phyloP scores from a whole-genome alignment of 1,140 invertebrate genomes.

The Euwallacea similis region DNA sequence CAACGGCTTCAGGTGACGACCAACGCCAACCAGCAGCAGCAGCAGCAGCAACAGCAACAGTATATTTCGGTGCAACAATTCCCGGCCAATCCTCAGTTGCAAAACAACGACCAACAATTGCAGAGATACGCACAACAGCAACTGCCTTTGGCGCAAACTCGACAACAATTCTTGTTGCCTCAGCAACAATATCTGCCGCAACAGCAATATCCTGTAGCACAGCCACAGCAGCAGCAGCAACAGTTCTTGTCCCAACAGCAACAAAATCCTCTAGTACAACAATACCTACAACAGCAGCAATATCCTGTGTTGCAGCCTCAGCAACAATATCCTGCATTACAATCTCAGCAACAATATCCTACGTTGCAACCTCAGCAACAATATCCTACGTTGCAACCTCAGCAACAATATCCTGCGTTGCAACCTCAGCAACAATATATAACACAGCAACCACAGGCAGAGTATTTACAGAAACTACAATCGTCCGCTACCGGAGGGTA shows the following conservation, averaged over 20 bases:
- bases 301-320: not conserved
- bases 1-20: not conserved
- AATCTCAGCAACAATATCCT: not conserved
- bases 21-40: slow-evolving; percentile 15
- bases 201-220: not conserved
- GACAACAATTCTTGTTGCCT: not conserved
- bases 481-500: slow-evolving; percentile 11
- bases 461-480: not conserved
- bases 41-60: slow-evolving; percentile 16
- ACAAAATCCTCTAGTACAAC: not conserved
- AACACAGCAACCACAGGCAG: not conserved
- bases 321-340: not conserved
- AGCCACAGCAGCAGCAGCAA: slow-evolving; percentile 1
- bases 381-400: not conserved
- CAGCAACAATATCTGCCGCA: slow-evolving; percentile 1
- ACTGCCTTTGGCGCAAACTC: not conserved
- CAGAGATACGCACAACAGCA: not conserved
- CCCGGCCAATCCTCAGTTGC: slow-evolving; percentile 23
- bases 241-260: not conserved
- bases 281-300: slow-evolving; percentile 13
- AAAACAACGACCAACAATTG: slow-evolving; percentile 4
- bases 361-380: not conserved
- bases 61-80: slow-evolving; percentile 31
- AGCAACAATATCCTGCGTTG: not conserved
- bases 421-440: slow-evolving; percentile 4